Evolutionary conservation across 2,113 vertebrate genomes (phyloP), one percentile per base, ranked within the genome.

Genomic region (Thinocorus orbignyianus): DNA sequence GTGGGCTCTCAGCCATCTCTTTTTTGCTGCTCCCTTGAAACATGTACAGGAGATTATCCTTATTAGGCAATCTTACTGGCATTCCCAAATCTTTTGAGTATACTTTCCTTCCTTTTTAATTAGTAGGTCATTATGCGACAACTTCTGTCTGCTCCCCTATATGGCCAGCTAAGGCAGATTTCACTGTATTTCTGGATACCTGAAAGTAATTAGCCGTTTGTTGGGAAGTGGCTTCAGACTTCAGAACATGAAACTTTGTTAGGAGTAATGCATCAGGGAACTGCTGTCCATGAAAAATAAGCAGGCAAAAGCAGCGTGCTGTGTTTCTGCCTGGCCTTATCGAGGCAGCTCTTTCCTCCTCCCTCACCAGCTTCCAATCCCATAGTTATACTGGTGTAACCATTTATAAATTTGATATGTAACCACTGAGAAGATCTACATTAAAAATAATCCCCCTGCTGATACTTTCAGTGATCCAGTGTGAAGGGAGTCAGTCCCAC

Each of bases 31-130:
- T 96, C 85, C 93, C 92, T 96, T 90, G 87, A 93, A 96, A 77
- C 79, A 48, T 51, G 79, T 82, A 91, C 52, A 24, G 20, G 81
- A 95, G 94, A 93, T 95, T 96, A 95, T 93, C 95, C 93, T 92
- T 94, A 96, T 96, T 97, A 97, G 94, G 94, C 92, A 92, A 96
- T 82, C 18, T 90, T 86, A 72, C 0, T 23, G 26, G 44, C 94
- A 89, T 90, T 94, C 78, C 66, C 74, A 89, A 69, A 92, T 76
- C 92, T 95, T 96, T 81, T 44, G n/a, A 90, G 39, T 73, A 83
- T 52, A 57, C n/a, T 88, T 97, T 94, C 94, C 78, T 95, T 92
- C 79, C 62, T 90, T 92, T 94, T 91, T 96, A 92, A 96, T 96
- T 94, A 93, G 78, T 60, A 92, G 84, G 71, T 82, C 87, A 83